Evolutionary conservation across 2,888 invertebrate genomes (phyloP).

Genomic region (Synanthedon vespiformis): DNA sequence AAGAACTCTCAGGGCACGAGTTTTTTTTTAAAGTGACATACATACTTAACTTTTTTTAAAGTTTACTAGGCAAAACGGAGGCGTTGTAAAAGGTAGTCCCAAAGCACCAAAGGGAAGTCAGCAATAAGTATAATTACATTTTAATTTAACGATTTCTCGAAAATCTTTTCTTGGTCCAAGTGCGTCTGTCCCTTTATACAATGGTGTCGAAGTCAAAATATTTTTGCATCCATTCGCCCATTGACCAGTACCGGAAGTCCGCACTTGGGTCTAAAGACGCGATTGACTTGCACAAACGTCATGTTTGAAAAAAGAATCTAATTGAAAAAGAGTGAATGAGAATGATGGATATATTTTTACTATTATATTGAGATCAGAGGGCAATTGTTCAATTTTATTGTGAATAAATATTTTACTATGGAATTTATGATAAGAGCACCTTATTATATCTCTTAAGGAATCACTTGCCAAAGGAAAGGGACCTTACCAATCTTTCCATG

Average conservation of each 20-base stretch:
- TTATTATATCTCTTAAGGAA: no score
- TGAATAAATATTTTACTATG: not conserved
- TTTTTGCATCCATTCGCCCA: slow-evolving; percentile 25
- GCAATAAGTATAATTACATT: not conserved
- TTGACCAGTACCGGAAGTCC: slow-evolving; percentile 34
- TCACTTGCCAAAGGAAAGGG: no score
- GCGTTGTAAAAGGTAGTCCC: no score
- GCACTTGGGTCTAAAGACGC: slow-evolving; percentile 18
- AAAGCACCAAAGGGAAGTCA: not conserved
- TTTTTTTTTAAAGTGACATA: no score
- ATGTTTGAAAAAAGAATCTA: no score
- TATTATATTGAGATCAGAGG: not conserved
- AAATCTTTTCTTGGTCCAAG: slow-evolving; percentile 41
- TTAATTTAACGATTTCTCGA: slow-evolving; percentile 20
- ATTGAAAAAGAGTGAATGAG: slow-evolving; percentile 7
- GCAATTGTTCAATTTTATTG: slow-evolving; percentile 2
- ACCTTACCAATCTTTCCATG: no score
- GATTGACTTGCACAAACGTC: no score
- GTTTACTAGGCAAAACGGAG: no score
- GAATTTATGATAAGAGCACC: no score
- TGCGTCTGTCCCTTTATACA: slow-evolving; percentile 24
- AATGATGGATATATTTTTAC: slow-evolving; percentile 32
- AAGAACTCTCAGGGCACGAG: no score
- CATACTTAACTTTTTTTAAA: no score
- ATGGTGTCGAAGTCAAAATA: slow-evolving; percentile 50